These are phyloP conservation scores for Holothuria glaberrima DNA, from an alignment of 35 echinoderm and acorn worm genomes.

Conservation along the genomic window DNA sequence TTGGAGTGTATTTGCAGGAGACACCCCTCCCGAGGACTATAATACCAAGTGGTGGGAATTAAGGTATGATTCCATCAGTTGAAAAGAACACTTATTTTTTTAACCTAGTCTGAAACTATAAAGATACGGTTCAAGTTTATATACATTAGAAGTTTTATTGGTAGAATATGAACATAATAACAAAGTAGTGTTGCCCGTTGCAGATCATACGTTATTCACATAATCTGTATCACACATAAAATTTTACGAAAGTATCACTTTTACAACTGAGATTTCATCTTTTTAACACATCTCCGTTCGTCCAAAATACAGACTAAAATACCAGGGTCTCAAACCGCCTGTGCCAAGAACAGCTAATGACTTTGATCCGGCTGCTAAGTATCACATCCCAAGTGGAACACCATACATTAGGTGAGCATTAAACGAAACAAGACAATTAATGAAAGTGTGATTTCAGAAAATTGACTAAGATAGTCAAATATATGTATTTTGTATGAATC, in stretches of 20 bases:
- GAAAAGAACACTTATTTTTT: too few relatives aligned
- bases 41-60: constrained; percentile 93
- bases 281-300: neutral
- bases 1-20: constrained; percentile 87
- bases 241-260: too few relatives aligned
- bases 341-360: constrained; percentile 57
- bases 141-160: neutral
- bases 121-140: neutral
- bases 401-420: constrained; percentile 87
- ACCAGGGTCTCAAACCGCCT: constrained; percentile 84
- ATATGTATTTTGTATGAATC: too few relatives aligned
- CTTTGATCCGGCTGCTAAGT: constrained; percentile 95
- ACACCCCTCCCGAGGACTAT: constrained; percentile 71
- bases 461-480: too few relatives aligned
- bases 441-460: neutral
- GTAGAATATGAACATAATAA: too few relatives aligned
- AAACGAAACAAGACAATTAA: neutral
- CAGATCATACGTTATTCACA: too few relatives aligned
- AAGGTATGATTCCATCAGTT: constrained; percentile 54
- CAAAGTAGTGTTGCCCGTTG: too few relatives aligned
- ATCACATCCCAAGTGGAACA: constrained; percentile 83
- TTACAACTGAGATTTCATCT: neutral
- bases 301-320: constrained; percentile 46
- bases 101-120: too few relatives aligned
- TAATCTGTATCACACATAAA: too few relatives aligned